phyloP scores from a whole-genome alignment of 1,140 invertebrate genomes.

The Eriocheir sinensis region DNA sequence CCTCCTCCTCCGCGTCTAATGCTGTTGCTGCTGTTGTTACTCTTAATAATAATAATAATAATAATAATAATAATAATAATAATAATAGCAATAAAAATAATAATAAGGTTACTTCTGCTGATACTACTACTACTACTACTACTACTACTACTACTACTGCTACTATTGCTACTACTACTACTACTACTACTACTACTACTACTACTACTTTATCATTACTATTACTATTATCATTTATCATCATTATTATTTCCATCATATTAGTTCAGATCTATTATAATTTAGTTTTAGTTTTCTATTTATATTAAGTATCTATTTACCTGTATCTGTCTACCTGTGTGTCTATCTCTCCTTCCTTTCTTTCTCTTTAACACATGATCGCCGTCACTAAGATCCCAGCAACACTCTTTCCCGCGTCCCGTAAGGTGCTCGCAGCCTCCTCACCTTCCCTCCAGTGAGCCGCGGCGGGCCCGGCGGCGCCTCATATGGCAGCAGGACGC shows the following conservation, averaged over 20 bases:
- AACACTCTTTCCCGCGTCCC: too few relatives aligned
- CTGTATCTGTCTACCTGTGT: too few relatives aligned
- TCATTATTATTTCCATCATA: background rate
- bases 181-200: too few relatives aligned
- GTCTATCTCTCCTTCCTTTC: too few relatives aligned
- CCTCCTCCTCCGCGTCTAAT: background rate
- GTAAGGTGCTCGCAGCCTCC: background rate
- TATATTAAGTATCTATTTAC: too few relatives aligned
- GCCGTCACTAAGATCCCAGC: too few relatives aligned
- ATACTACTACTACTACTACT: background rate
- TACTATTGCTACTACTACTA: too few relatives aligned
- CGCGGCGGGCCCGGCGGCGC: background rate
- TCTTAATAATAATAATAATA: background rate
- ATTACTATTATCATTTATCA: background rate
- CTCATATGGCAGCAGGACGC: constrained; percentile 68
- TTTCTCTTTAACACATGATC: too few relatives aligned
- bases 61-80: background rate
- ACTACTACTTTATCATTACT: too few relatives aligned
- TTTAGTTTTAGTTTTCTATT: too few relatives aligned
- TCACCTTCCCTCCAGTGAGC: background rate
- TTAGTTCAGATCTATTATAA: background rate
- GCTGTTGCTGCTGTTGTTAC: background rate
- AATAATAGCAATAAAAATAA: too few relatives aligned
- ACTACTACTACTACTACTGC: background rate
- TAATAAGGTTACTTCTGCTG: too few relatives aligned